Evolutionary conservation across 2,113 vertebrate species (phyloP).

Genomic region (Triplophysa dalaica): DNA sequence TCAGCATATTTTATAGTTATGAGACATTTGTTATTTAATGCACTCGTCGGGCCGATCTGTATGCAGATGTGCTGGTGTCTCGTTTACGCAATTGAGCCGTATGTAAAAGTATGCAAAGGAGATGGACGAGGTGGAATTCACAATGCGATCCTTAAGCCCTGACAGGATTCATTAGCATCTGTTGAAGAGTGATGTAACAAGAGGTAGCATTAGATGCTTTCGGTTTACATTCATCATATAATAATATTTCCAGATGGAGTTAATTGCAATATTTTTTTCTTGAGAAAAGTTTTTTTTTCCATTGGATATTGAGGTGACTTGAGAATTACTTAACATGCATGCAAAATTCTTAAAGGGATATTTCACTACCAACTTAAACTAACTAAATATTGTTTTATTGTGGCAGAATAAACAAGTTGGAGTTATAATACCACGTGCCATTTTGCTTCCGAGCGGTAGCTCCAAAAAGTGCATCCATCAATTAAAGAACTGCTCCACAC

Average conservation of each 20-base stretch:
- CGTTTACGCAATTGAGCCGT: neutral
- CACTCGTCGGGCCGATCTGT: neutral
- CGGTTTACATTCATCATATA: slow-evolving; percentile 28
- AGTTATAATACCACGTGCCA: too few species aligned
- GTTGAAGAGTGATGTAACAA: slow-evolving; percentile 35
- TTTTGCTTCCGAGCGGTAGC: too few species aligned
- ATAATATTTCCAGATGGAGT: slow-evolving; percentile 18
- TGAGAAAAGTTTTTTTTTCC: neutral
- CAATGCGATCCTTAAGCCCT: neutral
- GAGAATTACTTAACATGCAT: too few species aligned
- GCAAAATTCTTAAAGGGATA: too few species aligned
- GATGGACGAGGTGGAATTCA: slow-evolving; percentile 1
- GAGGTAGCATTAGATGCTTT: slow-evolving; percentile 28
- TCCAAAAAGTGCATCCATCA: too few species aligned
- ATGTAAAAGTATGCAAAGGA: slow-evolving; percentile 7
- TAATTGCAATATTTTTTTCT: slow-evolving; percentile 24
- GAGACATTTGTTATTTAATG: slow-evolving; percentile 12
- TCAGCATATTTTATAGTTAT: slow-evolving; percentile 31
- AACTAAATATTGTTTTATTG: too few species aligned
- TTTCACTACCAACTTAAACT: too few species aligned
- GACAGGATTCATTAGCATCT: slow-evolving; percentile 28
- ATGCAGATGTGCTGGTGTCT: neutral
- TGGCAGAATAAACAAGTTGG: too few species aligned
- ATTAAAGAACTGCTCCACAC: too few species aligned
- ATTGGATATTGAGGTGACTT: too few species aligned